A percentile compares a stretch with the other conserved stretches of the same genome.
Conservation (phyloP, 2,797 vertebrate species). For the Micromesistius poutassou region DNA sequence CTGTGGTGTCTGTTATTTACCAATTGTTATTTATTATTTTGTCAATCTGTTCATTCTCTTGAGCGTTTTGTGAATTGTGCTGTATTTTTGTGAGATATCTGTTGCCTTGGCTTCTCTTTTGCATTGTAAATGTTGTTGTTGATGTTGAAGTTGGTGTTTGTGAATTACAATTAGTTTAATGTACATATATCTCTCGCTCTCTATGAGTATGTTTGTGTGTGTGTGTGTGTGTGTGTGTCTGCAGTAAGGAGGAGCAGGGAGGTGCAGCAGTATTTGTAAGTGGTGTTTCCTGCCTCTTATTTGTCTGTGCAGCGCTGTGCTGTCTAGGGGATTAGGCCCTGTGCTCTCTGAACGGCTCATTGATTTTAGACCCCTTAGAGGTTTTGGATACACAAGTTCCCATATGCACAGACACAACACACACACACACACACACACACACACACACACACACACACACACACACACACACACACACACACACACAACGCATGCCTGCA, state of each 20-base stretch:
- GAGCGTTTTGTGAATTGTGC: no score
- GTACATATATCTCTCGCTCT: neutral
- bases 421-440: constrained; percentile 5
- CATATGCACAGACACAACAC: constrained; percentile 8
- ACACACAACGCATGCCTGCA: neutral
- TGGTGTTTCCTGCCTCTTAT: constrained; percentile 1
- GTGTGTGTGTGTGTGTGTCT: no score
- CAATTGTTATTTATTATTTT: no score
- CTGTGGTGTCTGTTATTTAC: no score
- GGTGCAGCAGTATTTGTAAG: no score
- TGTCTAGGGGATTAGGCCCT: neutral
- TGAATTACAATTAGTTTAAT: no score
- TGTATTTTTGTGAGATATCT: no score
- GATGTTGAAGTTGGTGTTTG: no score
- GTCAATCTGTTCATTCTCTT: no score
- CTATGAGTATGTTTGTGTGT: neutral
- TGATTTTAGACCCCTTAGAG: neutral
- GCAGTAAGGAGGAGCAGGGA: no score
- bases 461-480: neutral
- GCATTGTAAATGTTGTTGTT: no score
- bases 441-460: neutral
- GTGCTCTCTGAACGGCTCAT: neutral
- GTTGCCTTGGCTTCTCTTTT: no score
- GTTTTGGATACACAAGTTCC: neutral
- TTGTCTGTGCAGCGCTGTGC: neutral